These are phyloP conservation scores for Melikaiella ostensackeni DNA, from an alignment of 2,888 invertebrate species.

Conservation along the genomic window DNA sequence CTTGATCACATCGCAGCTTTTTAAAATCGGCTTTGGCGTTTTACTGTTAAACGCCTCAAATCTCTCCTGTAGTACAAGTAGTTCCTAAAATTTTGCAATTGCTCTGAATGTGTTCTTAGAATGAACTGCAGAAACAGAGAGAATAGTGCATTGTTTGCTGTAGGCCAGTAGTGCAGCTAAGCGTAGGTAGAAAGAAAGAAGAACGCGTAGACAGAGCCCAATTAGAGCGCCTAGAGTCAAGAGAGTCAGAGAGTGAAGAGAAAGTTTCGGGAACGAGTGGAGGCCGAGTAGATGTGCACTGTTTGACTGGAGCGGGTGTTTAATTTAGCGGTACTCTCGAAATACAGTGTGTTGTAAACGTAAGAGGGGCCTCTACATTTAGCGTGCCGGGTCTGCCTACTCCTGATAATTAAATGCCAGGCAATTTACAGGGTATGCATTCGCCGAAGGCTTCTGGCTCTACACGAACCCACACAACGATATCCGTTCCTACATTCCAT, in stretches of 20 bases:
- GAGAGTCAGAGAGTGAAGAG: slow-evolving; percentile 41
- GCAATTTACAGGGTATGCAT: slow-evolving; percentile 73
- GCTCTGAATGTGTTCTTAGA: not conserved
- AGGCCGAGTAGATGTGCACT: slow-evolving; percentile 53
- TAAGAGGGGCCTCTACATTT: slow-evolving; percentile 60
- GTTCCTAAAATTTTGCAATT: not conserved
- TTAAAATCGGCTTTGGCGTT: not conserved
- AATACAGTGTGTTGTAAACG: slow-evolving; percentile 58
- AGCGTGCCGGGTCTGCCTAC: slow-evolving; percentile 70
- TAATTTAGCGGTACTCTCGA: slow-evolving; percentile 69
- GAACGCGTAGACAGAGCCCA: slow-evolving; percentile 37
- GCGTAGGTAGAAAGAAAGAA: slow-evolving; percentile 23
- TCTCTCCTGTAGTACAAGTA: not conserved
- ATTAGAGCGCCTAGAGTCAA: slow-evolving; percentile 34
- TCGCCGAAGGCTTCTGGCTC: slow-evolving; percentile 62
- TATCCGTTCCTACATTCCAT: slow-evolving; percentile 42
- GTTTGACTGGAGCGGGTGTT: slow-evolving; percentile 69
- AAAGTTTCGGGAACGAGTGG: slow-evolving; percentile 51
- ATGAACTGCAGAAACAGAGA: not conserved
- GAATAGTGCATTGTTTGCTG: not conserved
- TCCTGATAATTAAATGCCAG: slow-evolving; percentile 76
- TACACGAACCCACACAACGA: slow-evolving; percentile 48
- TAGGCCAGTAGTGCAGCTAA: slow-evolving; percentile 5
- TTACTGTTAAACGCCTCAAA: not conserved
- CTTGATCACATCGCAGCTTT: not conserved